Base-by-base conservation (phyloP, 2,113 vertebrate genomes). In the Paramisgurnus dabryanus region DNA sequence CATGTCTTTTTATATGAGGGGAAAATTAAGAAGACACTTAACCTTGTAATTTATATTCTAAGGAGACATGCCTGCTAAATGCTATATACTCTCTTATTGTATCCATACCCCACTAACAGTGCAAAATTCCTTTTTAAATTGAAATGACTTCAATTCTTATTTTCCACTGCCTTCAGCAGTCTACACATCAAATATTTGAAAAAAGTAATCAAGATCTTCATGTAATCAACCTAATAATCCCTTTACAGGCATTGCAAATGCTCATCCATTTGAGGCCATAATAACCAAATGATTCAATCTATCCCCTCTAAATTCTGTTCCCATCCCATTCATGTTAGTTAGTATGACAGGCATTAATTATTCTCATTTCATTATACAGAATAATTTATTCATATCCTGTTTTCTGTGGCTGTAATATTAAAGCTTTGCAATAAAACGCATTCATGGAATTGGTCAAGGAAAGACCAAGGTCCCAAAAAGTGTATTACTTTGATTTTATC, bases 201-300 rank as follows among this genome's bases (percentile, higher is more conserved):
- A 66, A 70, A 73, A 41, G 10, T 78, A 67, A 87, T 83, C 76
- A 70, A 58, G 67, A 69, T 77, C 45, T 65, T 84, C 72, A 67
- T 82, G 63, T 80, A 83, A 85, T 86, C 81, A 81, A 67, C 65
- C 80, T 72, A 82, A 83, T 82, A 85, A 80, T 76, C 70, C 18
- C 82, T 79, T 83, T 79, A 70, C 34, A 70, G 67, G 67, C 45
- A 27, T 76, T 67, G 77, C 50, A 57, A 79, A 85, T 61, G 47
- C 58, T 76, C 60, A 76, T 53, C 47, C 64, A 78, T 79, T 67
- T 78, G 76, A 78, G 70, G 72, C 55, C 13, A 65, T 71, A 85
- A 85, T 85, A 85, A 76, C 79, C 63, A 72, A 71, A 47, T 58
- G 67, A 76, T 58, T 61, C 15, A 11, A 39, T 82, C 55, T 58